Evolutionary conservation across 2,113 vertebrate genomes (phyloP).

Genomic region (Syngnathoides biaculeatus): DNA sequence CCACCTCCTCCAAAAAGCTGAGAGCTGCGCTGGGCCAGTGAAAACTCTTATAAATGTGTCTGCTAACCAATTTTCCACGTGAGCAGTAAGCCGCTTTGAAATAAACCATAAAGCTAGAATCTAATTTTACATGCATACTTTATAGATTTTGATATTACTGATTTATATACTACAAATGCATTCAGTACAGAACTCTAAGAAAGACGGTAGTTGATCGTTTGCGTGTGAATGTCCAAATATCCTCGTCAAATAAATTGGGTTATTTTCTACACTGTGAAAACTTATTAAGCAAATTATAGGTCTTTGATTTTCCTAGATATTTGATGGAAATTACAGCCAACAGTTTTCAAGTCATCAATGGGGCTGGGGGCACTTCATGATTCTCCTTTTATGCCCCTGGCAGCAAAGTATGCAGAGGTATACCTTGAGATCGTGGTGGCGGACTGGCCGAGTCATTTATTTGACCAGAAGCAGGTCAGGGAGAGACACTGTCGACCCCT

Average conservation of each 20-base stretch:
- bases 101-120: constrained; percentile 9
- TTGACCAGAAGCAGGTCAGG: too few species aligned
- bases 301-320: too few species aligned
- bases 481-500: too few species aligned
- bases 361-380: too few species aligned
- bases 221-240: not conserved
- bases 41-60: constrained; percentile 22
- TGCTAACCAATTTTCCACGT: constrained; percentile 20
- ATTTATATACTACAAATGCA: not conserved
- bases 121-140: not conserved
- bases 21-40: constrained; percentile 28
- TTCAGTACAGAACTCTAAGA: not conserved
- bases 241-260: not conserved
- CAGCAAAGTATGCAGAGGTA: too few species aligned
- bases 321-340: too few species aligned
- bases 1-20: constrained; percentile 33
- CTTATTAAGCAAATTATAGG: too few species aligned
- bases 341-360: too few species aligned
- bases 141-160: not conserved
- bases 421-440: too few species aligned
- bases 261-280: not conserved
- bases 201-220: too few species aligned
- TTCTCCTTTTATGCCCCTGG: too few species aligned
- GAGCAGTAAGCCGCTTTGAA: constrained; percentile 14
- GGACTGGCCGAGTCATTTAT: too few species aligned